Percentiles rank a stretch among this genome's conserved stretches.
Evolutionary conservation across 2,797 vertebrate species (phyloP).

Genomic region (Spinus pinus): DNA sequence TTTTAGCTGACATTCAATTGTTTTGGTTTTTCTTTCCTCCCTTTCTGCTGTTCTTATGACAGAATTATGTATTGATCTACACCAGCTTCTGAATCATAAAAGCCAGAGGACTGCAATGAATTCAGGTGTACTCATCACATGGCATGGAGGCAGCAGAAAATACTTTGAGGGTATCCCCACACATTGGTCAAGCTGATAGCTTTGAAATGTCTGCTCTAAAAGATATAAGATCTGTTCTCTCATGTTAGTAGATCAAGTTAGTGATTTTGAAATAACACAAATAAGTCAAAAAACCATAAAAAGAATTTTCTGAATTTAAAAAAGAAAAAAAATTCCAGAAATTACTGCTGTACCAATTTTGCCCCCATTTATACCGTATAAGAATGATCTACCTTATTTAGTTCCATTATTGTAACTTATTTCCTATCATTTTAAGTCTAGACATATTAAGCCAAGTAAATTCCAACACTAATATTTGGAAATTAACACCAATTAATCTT

Average conservation of each 20-base stretch:
- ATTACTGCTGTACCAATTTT: neutral
- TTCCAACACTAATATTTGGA: neutral
- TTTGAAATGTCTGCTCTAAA: neutral
- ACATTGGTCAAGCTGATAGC: neutral
- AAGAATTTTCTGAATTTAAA: neutral
- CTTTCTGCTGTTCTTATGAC: neutral
- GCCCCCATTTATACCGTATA: neutral
- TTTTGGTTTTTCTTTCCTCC: neutral
- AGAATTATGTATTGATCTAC: neutral
- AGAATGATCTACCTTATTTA: neutral
- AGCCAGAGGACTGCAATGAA: neutral
- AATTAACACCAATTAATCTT: conserved; percentile 48
- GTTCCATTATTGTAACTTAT: neutral
- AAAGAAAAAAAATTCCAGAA: neutral
- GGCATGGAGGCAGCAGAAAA: neutral
- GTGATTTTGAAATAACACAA: neutral
- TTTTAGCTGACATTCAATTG: neutral
- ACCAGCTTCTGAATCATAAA: neutral
- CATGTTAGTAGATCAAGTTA: neutral
- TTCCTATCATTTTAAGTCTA: neutral
- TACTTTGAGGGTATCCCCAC: neutral
- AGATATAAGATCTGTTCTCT: neutral
- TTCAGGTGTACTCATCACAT: neutral
- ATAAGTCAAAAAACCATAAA: neutral
- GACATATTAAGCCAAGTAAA: neutral